Conservation (phyloP, 1,140 invertebrate species). For the Drosophila subobscura region DNA sequence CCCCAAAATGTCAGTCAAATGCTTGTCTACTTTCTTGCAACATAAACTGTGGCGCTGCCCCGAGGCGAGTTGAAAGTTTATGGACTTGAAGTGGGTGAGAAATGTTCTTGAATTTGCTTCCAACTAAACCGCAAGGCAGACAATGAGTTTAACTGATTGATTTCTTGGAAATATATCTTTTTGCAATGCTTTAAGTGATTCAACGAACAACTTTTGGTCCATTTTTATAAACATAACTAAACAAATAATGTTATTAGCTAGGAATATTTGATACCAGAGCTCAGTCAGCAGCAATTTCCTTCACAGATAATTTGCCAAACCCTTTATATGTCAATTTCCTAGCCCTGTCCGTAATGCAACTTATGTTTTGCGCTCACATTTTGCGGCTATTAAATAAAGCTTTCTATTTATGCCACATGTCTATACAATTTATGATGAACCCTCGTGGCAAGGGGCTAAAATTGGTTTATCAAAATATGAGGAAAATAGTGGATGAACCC, state of each 20-base stretch:
- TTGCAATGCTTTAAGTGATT: too few species aligned
- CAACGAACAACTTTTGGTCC: too few species aligned
- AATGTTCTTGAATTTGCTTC: slow-evolving; percentile 20
- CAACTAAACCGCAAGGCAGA: neutral
- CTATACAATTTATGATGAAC: neutral
- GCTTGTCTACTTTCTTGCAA: slow-evolving; percentile 20
- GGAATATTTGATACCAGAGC: too few species aligned
- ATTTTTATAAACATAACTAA: too few species aligned
- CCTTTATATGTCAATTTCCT: too few species aligned
- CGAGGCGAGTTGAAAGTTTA: slow-evolving; percentile 6
- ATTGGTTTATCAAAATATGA: slow-evolving; percentile 9
- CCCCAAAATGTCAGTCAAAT: slow-evolving; percentile 32
- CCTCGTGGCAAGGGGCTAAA: neutral
- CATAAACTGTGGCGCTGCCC: slow-evolving; percentile 16
- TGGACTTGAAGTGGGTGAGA: slow-evolving; percentile 18
- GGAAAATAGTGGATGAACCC: slow-evolving; percentile 3
- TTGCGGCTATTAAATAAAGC: neutral
- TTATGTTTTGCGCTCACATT: too few species aligned
- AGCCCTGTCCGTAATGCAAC: too few species aligned
- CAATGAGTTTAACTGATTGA: slow-evolving; percentile 24
- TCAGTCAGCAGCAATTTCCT: too few species aligned
- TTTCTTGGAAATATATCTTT: neutral
- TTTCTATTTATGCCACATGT: slow-evolving; percentile 11
- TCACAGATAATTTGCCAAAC: too few species aligned
- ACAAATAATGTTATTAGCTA: too few species aligned